Percentiles rank a stretch among this genome's conserved stretches.
Conservation (phyloP, 2,888 invertebrate species). For the Pseudococcus viburni region DNA sequence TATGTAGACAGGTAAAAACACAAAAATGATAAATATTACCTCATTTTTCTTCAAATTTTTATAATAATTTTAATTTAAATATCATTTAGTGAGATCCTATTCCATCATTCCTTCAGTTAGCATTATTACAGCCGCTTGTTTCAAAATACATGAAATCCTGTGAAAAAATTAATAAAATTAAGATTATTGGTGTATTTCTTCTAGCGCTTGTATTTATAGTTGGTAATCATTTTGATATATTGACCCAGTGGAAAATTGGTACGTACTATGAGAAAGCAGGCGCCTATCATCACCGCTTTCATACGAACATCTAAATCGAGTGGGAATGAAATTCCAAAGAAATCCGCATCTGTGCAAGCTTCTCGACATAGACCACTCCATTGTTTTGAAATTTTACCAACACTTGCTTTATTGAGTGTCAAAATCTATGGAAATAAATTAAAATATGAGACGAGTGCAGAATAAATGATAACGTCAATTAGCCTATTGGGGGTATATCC, state of each 20-base stretch:
- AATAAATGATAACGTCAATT: not conserved
- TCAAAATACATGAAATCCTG: constrained; percentile 92
- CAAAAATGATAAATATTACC: too few species aligned
- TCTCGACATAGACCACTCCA: constrained; percentile 89
- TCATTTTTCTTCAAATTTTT: too few species aligned
- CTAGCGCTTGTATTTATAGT: not conserved
- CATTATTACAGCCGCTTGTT: constrained; percentile 74
- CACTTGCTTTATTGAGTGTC: constrained; percentile 82
- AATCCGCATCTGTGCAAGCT: constrained; percentile 88
- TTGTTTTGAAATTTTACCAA: constrained; percentile 91
- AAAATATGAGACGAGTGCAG: not conserved
- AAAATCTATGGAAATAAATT: constrained; percentile 75
- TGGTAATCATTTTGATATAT: not conserved
- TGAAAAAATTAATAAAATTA: constrained; percentile 70
- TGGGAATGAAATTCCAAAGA: constrained; percentile 93
- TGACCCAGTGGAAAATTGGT: not conserved
- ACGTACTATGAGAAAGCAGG: constrained; percentile 86
- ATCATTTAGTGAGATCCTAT: not conserved
- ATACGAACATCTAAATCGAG: constrained; percentile 89
- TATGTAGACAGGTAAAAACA: too few species aligned
- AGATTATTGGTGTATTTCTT: not conserved
- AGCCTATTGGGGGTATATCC: not conserved
- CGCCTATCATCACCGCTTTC: constrained; percentile 85
- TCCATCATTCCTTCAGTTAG: constrained; percentile 72
- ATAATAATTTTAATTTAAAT: too few species aligned